Evolutionary conservation across 2,113 vertebrate genomes (phyloP), one percentile per base, ranked within the genome.

Genomic region (Hydrolagus affinis): DNA sequence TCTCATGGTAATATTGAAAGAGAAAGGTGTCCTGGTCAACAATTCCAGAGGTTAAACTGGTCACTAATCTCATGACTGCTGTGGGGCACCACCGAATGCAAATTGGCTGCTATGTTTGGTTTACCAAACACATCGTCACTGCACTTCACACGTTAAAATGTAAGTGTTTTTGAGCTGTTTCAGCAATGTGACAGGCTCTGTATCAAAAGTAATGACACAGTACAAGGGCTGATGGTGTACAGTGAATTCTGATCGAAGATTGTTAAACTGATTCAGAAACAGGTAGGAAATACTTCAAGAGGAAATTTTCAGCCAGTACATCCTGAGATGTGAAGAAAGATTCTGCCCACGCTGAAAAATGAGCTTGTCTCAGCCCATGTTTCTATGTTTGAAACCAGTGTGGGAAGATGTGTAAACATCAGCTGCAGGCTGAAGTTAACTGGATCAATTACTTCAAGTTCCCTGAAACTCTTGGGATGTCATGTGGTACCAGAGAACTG

Each of bases 361-460:
- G 14, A 64, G 15, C 30, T 83, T 66, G 78, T 83, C 28, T 83
- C 19, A 19, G 25, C 15, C 62, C 17, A 83, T 12, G 57, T 62
- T 80, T 15, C 76, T 57, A 62, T 28, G 23, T 30, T 83, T 66
- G 62, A 66, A 80, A 66, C 30, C 12, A 66, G 19, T 17, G 60
- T 21, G 60, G 60, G 60, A 60, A 83, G 62, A 66, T 83, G 78
- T 66, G 66, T 6, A 83, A 68, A 66, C 60, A 83, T 32, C 28
- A 2, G 59, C 77, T 80, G 59, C 4, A 80, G n/a, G 59, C 77
- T 64, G 59, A 28, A 28, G 77, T 8, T 80, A 30, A 60, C 25
- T 12, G 23, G 15, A 64, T 80, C 59, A 80, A 80, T 80, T 80
- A 80, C 23, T 25, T 64, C 59, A 64, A 57, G 28, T 80, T 25